A percentile compares a stretch with the other conserved stretches of the same genome.
Evolutionary conservation across 2,888 invertebrate genomes (phyloP).

Genomic region (Teleogryllus oceanicus): DNA sequence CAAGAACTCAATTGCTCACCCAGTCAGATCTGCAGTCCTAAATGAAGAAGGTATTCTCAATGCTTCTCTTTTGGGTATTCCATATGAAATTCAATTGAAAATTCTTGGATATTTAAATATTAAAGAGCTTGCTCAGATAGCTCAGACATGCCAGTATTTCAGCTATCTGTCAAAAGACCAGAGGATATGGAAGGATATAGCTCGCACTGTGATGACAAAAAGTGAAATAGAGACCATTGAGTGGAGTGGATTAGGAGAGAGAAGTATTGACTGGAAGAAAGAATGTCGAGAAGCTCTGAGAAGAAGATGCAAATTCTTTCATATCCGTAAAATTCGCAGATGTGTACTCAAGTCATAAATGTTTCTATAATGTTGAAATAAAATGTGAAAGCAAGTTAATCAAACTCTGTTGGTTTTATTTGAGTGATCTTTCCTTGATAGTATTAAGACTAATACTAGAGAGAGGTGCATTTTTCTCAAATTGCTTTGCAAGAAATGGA

Average conservation of each 20-base stretch:
- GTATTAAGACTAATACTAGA: too few relatives aligned
- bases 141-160: background rate
- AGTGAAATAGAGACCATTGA: background rate
- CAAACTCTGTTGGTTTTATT: too few relatives aligned
- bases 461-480: too few relatives aligned
- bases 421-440: too few relatives aligned
- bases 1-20: background rate
- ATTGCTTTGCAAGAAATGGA: too few relatives aligned
- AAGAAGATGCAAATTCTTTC: background rate
- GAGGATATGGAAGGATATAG: background rate
- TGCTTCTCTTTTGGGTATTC: constrained; percentile 2
- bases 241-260: background rate
- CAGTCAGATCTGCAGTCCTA: background rate
- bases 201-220: background rate
- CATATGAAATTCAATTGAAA: background rate
- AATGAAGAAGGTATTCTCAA: constrained; percentile 6
- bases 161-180: constrained; percentile 4
- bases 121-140: background rate
- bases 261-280: background rate
- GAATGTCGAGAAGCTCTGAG: background rate
- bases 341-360: too few relatives aligned
- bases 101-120: background rate
- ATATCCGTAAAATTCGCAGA: too few relatives aligned
- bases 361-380: too few relatives aligned
- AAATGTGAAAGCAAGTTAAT: too few relatives aligned